Evolutionary conservation across 2,113 vertebrate genomes (phyloP).

Genomic region (Anolis sagrei): DNA sequence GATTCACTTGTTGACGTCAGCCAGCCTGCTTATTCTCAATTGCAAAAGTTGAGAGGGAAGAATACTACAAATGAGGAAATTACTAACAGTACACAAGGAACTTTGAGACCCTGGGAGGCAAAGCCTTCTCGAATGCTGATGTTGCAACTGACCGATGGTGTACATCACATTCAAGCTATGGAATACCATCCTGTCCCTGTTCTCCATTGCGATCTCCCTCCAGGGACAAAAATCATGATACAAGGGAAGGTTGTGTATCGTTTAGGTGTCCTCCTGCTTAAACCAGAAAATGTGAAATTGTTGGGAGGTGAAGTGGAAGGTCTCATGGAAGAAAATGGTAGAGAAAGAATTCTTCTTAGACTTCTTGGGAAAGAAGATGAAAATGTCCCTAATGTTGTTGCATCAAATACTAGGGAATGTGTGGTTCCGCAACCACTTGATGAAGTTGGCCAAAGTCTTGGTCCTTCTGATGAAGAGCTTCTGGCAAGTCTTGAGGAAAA

Average conservation of each 20-base stretch:
- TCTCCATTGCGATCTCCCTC: constrained; percentile 76
- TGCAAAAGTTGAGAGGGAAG: constrained; percentile 87
- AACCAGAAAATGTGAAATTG: constrained; percentile 88
- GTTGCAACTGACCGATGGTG: constrained; percentile 92
- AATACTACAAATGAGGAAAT: constrained; percentile 88
- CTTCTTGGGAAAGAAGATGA: constrained; percentile 81
- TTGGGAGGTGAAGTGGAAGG: constrained; percentile 93
- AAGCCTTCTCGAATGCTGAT: constrained; percentile 90
- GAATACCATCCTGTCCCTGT: constrained; percentile 88
- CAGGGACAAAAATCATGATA: constrained; percentile 91
- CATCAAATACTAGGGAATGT: constrained; percentile 48
- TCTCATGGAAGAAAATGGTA: constrained; percentile 79
- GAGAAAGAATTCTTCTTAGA: constrained; percentile 85
- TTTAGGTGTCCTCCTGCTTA: constrained; percentile 90
- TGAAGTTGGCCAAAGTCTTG: constrained; percentile 68
- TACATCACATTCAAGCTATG: constrained; percentile 91
- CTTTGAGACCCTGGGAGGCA: constrained; percentile 88
- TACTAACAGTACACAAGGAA: constrained; percentile 83
- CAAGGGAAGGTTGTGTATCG: constrained; percentile 85
- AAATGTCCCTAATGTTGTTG: constrained; percentile 43
- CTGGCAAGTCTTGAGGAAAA: constrained; percentile 85
- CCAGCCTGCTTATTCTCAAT: constrained; percentile 90
- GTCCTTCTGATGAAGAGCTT: constrained; percentile 87
- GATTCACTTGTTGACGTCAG: constrained; percentile 93
- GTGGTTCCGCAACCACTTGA: constrained; percentile 47